These are phyloP conservation scores for Phylloscopus trochilus DNA, from an alignment of 2,113 vertebrate genomes.

Conservation along the genomic window DNA sequence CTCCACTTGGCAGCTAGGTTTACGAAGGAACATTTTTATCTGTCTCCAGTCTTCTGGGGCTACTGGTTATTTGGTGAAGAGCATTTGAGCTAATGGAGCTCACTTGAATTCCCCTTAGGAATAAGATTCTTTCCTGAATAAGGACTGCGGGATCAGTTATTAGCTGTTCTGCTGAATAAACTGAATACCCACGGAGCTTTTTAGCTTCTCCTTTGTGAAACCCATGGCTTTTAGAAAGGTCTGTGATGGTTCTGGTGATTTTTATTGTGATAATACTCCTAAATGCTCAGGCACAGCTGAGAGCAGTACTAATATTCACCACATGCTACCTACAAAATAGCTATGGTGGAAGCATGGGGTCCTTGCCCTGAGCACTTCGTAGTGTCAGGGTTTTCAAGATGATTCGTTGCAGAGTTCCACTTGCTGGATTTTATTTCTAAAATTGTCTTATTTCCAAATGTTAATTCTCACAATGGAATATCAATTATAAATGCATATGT, in stretches of 20 bases:
- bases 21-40: conserved; percentile 14
- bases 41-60: conserved; percentile 24
- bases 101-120: conserved; percentile 44
- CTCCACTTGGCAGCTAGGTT: conserved; percentile 21
- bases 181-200: conserved; percentile 32
- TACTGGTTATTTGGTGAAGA: conserved; percentile 54
- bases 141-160: conserved; percentile 2
- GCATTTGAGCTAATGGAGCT: conserved; percentile 51
- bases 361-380: conserved; percentile 11
- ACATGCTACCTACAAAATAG: conserved; percentile 3
- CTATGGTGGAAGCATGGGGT: not conserved
- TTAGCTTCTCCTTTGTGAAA: conserved; percentile 49
- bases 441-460: conserved; percentile 16
- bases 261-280: conserved; percentile 43
- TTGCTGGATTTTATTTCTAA: conserved; percentile 5
- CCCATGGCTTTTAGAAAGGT: conserved; percentile 17
- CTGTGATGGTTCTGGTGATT: conserved; percentile 38
- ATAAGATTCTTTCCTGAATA: conserved; percentile 32
- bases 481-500: not conserved
- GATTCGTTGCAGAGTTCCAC: not conserved
- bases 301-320: conserved; percentile 7
- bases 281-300: conserved; percentile 10
- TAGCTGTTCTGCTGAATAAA: conserved; percentile 51
- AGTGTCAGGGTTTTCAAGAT: not conserved
- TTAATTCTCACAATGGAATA: conserved; percentile 35